Conservation (phyloP, 1,140 invertebrate species). For the Oppia nitens region DNA sequence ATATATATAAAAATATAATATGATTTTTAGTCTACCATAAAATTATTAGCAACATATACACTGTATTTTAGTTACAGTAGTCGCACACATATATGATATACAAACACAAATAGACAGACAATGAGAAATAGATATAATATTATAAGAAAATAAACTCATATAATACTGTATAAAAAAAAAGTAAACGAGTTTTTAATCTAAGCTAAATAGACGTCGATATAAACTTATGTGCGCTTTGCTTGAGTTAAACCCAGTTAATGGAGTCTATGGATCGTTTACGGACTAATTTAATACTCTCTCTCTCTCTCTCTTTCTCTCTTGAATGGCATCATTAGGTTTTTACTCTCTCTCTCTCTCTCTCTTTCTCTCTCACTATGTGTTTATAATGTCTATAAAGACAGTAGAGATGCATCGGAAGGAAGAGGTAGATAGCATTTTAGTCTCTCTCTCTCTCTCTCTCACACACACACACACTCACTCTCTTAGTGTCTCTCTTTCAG, state of each 20-base stretch:
- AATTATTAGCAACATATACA: too few relatives aligned
- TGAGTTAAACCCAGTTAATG: background rate
- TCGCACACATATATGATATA: too few relatives aligned
- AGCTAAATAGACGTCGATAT: background rate
- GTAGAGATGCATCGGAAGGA: background rate
- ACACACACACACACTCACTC: background rate
- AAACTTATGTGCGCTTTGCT: background rate
- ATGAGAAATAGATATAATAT: background rate
- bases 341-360: background rate
- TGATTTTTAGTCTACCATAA: too few relatives aligned
- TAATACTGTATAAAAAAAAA: too few relatives aligned
- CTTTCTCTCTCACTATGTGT: background rate
- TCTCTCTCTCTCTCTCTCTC: background rate
- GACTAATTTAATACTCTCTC: slow-evolving; percentile 1
- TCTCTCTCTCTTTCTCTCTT: background rate
- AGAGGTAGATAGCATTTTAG: background rate
- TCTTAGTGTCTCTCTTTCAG: background rate
- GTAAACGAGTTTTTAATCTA: background rate
- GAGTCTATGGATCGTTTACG: background rate
- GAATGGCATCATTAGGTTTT: background rate
- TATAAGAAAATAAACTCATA: background rate
- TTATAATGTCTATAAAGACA: too few relatives aligned
- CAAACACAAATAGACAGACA: background rate
- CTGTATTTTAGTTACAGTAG: too few relatives aligned
- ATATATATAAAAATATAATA: too few relatives aligned